Evolutionary conservation across 2,113 vertebrate species (phyloP), one percentile per base, ranked within the genome.

Genomic region (Mastomys coucha): DNA sequence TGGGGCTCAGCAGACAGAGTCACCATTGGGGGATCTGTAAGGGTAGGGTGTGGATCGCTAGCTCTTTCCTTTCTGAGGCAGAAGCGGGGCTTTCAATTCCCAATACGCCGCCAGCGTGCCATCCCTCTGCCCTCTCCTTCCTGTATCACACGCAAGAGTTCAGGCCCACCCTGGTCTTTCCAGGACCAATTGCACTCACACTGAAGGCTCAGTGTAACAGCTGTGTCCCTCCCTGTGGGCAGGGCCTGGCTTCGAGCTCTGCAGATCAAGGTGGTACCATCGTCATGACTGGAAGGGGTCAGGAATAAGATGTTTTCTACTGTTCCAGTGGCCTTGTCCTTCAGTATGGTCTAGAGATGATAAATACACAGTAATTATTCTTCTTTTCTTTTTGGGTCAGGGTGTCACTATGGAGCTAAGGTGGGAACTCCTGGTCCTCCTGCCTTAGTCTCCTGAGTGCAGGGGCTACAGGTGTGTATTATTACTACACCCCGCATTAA

Each of bases 1-100:
- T 99, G 99, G 19, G 99, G 99, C 89, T 99, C 99, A 73, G 99
- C 99, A 12, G 99, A 99, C 69, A 99, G 98, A 33, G 99, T 99
- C 97, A 99, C 99, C 36, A 99, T 97, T 0, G 99, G 99, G 33
- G 99, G 99, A 97, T 99, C 99, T 99, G 98, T 31, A 77, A 81
- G 73, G 53, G 42, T 33, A 26, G n/a, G n/a, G n/a, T 90, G 31
- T 69, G 31, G 31, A 6, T 69, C 67, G 13, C 67, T 69, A 69
- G 31, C 67, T 69, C 67, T 69, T 69, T 33, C 13, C 65, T 31
- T 33, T 69, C 14, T 69, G 85, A 93, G 49, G 26, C 72, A 89
- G 36, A 13, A 73, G 36, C 65, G 69, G 89, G 69, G 45, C 36
- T 70, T 91, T 75, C 84, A 56, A 39, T 20, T 53, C 33, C 33